Percentiles rank a stretch among this genome's conserved stretches.
Conservation (phyloP, 2,888 invertebrate genomes). For the Ephialtes manifestator region DNA sequence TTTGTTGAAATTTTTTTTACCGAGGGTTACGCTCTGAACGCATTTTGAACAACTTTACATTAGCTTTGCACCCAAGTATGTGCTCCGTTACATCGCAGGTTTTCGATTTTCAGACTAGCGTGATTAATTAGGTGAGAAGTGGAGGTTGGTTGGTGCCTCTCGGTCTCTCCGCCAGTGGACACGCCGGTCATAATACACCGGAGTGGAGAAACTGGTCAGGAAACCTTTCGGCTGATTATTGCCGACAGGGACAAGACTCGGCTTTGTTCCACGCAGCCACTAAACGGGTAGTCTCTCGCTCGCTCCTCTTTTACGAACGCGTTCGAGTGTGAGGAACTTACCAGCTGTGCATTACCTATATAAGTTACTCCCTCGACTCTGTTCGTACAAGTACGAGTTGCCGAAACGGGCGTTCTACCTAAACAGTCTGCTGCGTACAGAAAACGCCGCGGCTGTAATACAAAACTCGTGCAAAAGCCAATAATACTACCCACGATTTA, state of each 20-base stretch:
- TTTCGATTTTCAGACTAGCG: constrained; percentile 73
- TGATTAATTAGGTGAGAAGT: constrained; percentile 73
- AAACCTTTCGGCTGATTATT: constrained; percentile 22
- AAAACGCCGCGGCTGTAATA: not conserved
- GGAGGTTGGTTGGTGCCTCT: not conserved
- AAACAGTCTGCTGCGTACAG: not conserved
- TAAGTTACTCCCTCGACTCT: not conserved
- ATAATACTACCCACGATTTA: not conserved
- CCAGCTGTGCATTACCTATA: constrained; percentile 16
- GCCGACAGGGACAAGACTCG: constrained; percentile 29
- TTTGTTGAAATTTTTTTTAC: too few species aligned
- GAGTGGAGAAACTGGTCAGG: constrained; percentile 30
- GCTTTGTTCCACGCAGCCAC: constrained; percentile 28
- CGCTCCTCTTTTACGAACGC: constrained; percentile 19
- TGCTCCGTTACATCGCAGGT: constrained; percentile 70
- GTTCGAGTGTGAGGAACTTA: constrained; percentile 16
- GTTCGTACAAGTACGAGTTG: constrained; percentile 15
- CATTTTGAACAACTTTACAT: not conserved
- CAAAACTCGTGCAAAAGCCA: not conserved
- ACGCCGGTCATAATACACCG: constrained; percentile 15
- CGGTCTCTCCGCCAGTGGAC: not conserved
- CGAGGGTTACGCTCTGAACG: too few species aligned
- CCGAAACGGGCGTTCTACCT: constrained; percentile 21
- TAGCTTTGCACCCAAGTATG: constrained; percentile 50
- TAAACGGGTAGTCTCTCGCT: constrained; percentile 3